A percentile compares a stretch with the other conserved stretches of the same genome.
Conservation (phyloP, 2,113 vertebrate genomes). For the Channa argus region DNA sequence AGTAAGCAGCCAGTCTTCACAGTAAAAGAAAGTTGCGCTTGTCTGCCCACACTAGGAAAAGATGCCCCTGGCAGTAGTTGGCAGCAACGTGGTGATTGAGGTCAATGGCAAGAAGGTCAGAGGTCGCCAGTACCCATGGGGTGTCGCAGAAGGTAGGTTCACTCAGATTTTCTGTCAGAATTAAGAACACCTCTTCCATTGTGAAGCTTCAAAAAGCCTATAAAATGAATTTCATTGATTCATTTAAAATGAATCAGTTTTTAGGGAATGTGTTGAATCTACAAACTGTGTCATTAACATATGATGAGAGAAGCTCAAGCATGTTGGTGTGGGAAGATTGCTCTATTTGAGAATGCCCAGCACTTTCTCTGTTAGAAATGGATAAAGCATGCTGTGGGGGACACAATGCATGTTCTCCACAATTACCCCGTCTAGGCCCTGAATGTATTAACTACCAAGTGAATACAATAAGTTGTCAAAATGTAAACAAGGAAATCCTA, state of each 20-base stretch:
- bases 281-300: background rate
- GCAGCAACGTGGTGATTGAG: conserved; percentile 85
- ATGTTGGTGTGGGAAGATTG: conserved; percentile 3
- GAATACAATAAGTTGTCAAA: conserved; percentile 27
- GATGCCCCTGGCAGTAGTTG: conserved; percentile 86
- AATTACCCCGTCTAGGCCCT: conserved; percentile 8
- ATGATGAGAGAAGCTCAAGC: background rate
- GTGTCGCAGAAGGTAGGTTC: conserved; percentile 86
- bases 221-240: too few species aligned
- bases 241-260: background rate
- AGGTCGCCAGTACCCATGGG: conserved; percentile 88
- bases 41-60: conserved; percentile 74
- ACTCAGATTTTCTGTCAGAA: background rate
- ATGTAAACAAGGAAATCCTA: conserved; percentile 10
- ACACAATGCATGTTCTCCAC: conserved; percentile 39
- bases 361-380: conserved; percentile 8
- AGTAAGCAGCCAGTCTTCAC: background rate
- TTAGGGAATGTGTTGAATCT: background rate
- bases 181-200: background rate
- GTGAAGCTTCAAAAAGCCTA: too few species aligned
- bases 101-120: conserved; percentile 86
- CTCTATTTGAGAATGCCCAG: conserved; percentile 5
- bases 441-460: conserved; percentile 38
- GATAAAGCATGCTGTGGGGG: conserved; percentile 24
- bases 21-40: background rate